Evolutionary conservation across 2,888 invertebrate genomes (phyloP), one percentile per base, ranked within the genome.

Genomic region (Drosophila helvetica): DNA sequence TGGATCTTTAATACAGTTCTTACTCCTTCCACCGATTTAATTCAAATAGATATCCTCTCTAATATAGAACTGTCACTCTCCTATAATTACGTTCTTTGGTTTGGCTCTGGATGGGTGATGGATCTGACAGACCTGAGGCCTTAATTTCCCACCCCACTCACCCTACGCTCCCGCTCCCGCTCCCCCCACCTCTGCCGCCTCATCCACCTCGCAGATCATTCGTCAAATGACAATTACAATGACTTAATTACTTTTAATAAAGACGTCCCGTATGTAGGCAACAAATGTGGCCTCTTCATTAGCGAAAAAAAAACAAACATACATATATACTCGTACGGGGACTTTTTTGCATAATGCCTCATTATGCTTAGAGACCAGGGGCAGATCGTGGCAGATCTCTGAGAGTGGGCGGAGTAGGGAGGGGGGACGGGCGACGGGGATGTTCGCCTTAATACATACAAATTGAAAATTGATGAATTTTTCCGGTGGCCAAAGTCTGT

Each of bases 401-500:
- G 63, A 60, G 53, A 51, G 53, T 18, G 47, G 46, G 33, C 45
- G 19, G 47, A 15, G 19, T 45, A 15, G 48, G n/a, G 25, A n/a
- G n/a, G 25, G 51, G 19, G 46, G 57, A 55, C 7, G 33, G 43
- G 56, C 17, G 38, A 53, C 52, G 19, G 53, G 62, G 59, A 45
- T 51, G 75, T 61, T 76, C 72, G 86, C 89, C 86, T 89, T 86
- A 86, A 86, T 88, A 85, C 83, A 90, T 80, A 80, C 84, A 86
- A 89, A 89, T 89, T 89, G 90, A 88, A 88, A 87, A 91, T 88
- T 91, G 88, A 90, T 90, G 90, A 90, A 89, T 85, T 89, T 90
- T 90, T 90, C 91, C 91, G 90, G 90, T 89, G 33, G 33, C 33
- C 33, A 38, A 38, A 38, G 33, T 33, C 48, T 54, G 18, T 30